These are phyloP conservation scores for western clawed frog (Xenopus tropicalis) DNA, from an alignment of 2,113 vertebrate genomes.

Conservation along the genomic window UCB_Xtro_10.0 CM004445.2:68141501-68142000, in stretches of 20 bases:
- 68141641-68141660: slow-evolving; percentile 10
- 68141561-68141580: too few relatives aligned
- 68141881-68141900: neutral
- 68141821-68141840: slow-evolving; percentile 8
- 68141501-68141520: too few relatives aligned
- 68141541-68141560: too few relatives aligned
- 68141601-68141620: neutral
- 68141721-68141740: slow-evolving; percentile 20
- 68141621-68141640: neutral
- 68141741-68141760: neutral
- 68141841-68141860: neutral
- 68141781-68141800: slow-evolving; percentile 7
- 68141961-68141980: too few relatives aligned
- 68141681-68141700: slow-evolving; percentile 13
- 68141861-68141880: neutral
- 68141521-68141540: too few relatives aligned
- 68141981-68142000: too few relatives aligned
- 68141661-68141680: slow-evolving; percentile 18
- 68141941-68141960: too few relatives aligned
- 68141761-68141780: slow-evolving; percentile 3
- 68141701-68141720: neutral
- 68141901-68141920: too few relatives aligned
- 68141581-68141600: too few relatives aligned
- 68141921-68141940: too few relatives aligned
- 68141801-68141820: neutral